phyloP scores from a whole-genome alignment of 2,888 invertebrate species.

The Thereva nobilitata region DNA sequence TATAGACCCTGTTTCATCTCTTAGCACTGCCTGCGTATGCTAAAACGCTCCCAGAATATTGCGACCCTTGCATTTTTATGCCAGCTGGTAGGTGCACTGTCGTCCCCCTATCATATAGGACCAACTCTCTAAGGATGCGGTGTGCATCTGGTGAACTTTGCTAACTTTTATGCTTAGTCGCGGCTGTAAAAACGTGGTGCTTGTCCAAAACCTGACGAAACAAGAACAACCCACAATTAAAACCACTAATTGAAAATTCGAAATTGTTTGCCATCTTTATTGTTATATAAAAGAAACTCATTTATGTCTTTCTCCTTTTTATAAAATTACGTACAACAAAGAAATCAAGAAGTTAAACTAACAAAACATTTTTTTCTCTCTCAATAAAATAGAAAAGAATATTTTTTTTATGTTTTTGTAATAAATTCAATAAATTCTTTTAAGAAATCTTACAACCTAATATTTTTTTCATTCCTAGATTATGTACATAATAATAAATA shows the following conservation, averaged over 20 bases:
- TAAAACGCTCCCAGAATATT: no score
- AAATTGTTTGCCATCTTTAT: conserved; percentile 22
- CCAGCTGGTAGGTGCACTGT: no score
- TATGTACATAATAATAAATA: conserved; percentile 31
- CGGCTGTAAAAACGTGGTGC: no score
- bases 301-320: neutral
- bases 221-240: no score
- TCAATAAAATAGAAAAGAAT: conserved; percentile 23
- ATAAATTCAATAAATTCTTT: conserved; percentile 30
- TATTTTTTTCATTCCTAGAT: conserved; percentile 20
- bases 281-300: conserved; percentile 20
- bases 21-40: no score
- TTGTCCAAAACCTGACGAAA: no score
- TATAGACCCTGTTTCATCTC: no score
- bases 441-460: conserved; percentile 24
- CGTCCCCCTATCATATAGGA: no score
- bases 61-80: no score
- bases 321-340: conserved; percentile 23
- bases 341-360: conserved; percentile 13
- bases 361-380: conserved; percentile 6
- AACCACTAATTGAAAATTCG: conserved; percentile 15
- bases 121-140: no score
- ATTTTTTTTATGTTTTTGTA: conserved; percentile 24
- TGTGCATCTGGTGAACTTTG: no score
- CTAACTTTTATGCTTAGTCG: no score